Conservation (phyloP, 2,888 invertebrate genomes). For the Melanophora roralis region DNA sequence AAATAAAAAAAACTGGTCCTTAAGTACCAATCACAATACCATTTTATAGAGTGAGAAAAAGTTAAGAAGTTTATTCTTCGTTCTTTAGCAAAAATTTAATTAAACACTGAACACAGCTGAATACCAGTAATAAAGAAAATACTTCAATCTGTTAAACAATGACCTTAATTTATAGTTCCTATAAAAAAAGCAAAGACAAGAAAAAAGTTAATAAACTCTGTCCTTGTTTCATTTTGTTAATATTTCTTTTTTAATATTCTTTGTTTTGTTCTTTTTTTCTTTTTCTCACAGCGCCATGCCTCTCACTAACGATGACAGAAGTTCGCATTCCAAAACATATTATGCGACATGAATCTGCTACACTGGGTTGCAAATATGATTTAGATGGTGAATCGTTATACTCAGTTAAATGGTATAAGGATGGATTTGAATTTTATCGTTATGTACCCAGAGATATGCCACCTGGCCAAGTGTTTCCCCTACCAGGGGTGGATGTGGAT, state of each 20-base stretch:
- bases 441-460: slow-evolving; percentile 90
- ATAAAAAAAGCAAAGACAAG: not conserved
- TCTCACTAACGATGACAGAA: slow-evolving; percentile 84
- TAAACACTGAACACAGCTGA: not conserved
- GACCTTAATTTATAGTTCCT: slow-evolving; percentile 19
- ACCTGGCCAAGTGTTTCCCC: slow-evolving; percentile 86
- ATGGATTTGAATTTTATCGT: slow-evolving; percentile 92
- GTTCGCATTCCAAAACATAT: slow-evolving; percentile 89
- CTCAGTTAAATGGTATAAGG: slow-evolving; percentile 95
- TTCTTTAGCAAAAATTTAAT: slow-evolving; percentile 34
- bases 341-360: slow-evolving; percentile 86
- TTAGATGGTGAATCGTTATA: slow-evolving; percentile 89
- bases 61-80: not conserved
- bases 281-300: slow-evolving; percentile 76
- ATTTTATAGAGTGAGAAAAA: slow-evolving; percentile 18
- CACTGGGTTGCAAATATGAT: slow-evolving; percentile 89
- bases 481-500: slow-evolving; percentile 90
- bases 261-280: slow-evolving; percentile 16
- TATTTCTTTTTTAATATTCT: too few species aligned
- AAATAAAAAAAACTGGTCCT: not conserved
- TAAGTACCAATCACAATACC: not conserved
- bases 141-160: not conserved
- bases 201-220: slow-evolving; percentile 4
- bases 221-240: slow-evolving; percentile 1
- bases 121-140: not conserved